Evolutionary conservation across 2,888 invertebrate species (phyloP).

Genomic region (Dynastes maya): DNA sequence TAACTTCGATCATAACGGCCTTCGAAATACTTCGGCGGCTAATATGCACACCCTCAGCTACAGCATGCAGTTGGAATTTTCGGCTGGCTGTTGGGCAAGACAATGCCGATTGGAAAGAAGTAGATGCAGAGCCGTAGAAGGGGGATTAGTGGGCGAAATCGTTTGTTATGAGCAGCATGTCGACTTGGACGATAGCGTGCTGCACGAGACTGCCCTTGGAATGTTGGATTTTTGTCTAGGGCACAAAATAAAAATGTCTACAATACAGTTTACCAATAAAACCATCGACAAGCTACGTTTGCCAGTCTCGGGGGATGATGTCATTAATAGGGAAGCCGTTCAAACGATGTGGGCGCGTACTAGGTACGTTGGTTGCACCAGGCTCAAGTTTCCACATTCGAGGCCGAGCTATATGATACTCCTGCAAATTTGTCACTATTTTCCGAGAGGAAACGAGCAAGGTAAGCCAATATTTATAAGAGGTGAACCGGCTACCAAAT

Average conservation of each 20-base stretch:
- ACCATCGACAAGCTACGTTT: background rate
- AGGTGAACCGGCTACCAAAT: background rate
- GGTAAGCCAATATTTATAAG: background rate
- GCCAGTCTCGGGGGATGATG: background rate
- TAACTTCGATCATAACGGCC: background rate
- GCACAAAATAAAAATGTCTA: no score
- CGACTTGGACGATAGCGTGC: no score
- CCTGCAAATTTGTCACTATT: background rate
- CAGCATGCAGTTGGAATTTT: conserved; percentile 21
- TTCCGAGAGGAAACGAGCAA: background rate
- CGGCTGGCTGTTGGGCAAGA: conserved; percentile 26
- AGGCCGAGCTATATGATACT: background rate
- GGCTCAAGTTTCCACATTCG: background rate
- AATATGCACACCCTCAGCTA: conserved; percentile 36
- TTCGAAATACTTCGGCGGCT: background rate
- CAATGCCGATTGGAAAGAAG: conserved; percentile 6
- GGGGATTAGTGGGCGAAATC: background rate
- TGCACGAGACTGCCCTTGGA: no score
- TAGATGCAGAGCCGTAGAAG: background rate
- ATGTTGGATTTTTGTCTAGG: no score
- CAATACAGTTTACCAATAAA: no score
- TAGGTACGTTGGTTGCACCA: background rate
- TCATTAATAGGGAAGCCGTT: background rate
- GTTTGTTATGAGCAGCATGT: background rate
- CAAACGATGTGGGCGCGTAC: background rate